Evolutionary conservation across 2,888 invertebrate species (phyloP).

Genomic region (Mongoloraphidia duomilia): DNA sequence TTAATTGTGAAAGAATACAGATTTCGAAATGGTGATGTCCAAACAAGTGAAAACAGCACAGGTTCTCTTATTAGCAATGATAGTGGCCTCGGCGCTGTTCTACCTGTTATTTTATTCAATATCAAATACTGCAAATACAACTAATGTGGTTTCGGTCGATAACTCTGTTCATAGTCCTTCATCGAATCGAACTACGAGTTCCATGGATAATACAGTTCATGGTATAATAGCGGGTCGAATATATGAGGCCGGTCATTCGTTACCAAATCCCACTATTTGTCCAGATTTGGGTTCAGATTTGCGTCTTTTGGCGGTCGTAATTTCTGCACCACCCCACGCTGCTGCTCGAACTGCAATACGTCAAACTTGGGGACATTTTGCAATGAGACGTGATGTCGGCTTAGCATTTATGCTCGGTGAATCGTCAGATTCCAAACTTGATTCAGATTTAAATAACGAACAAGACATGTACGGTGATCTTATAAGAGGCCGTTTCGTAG

Average conservation of each 20-base stretch:
- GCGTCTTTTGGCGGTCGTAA: conserved; percentile 50
- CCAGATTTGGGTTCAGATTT: conserved; percentile 47
- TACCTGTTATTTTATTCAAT: conserved; percentile 1
- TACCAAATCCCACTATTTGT: conserved; percentile 50
- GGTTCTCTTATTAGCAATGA: conserved; percentile 1
- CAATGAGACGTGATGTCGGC: conserved; percentile 46
- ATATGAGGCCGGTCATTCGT: conserved; percentile 55
- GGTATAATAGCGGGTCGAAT: conserved; percentile 38
- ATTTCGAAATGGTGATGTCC: conserved; percentile 1
- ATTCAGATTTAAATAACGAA: conserved; percentile 42
- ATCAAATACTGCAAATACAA: too few relatives aligned
- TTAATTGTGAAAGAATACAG: too few relatives aligned
- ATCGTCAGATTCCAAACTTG: conserved; percentile 31
- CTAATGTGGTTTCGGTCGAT: too few relatives aligned
- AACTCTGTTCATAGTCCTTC: too few relatives aligned
- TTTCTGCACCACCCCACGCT: conserved; percentile 59
- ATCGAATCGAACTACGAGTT: conserved; percentile 1
- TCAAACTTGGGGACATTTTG: conserved; percentile 69
- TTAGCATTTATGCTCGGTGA: conserved; percentile 55
- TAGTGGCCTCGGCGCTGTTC: neutral
- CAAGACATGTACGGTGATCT: conserved; percentile 63
- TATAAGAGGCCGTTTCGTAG: conserved; percentile 56
- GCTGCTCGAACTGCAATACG: conserved; percentile 60
- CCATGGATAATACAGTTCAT: conserved; percentile 8
- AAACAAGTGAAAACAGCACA: conserved; percentile 1